A percentile compares a stretch with the other conserved stretches of the same genome.
phyloP scores from a whole-genome alignment of 2,113 vertebrate genomes.

The Sinocyclocheilus anshuiensis region DNA sequence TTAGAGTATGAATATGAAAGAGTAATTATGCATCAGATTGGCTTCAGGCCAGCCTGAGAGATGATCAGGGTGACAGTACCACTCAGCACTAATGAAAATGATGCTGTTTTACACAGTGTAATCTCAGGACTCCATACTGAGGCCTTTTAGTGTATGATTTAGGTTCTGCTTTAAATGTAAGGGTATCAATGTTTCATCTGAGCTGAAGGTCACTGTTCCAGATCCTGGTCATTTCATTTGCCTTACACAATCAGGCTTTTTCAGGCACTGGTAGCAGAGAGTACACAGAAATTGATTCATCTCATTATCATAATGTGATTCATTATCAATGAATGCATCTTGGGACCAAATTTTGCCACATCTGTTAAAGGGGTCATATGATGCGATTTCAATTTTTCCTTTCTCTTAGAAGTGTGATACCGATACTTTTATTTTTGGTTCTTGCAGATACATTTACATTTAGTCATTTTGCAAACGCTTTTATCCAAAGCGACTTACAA shows the following conservation, averaged over 20 bases:
- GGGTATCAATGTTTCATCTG: neutral
- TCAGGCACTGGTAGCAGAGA: neutral
- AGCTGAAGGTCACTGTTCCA: neutral
- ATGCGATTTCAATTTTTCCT: too few relatives aligned
- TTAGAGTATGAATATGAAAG: constrained; percentile 49
- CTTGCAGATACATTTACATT: too few relatives aligned
- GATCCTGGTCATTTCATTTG: neutral
- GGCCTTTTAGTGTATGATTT: constrained; percentile 29
- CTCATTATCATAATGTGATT: neutral
- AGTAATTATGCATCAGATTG: constrained; percentile 47
- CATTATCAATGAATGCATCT: neutral
- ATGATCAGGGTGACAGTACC: constrained; percentile 34
- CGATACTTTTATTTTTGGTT: too few relatives aligned
- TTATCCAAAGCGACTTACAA: too few relatives aligned
- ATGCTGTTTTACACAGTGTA: constrained; percentile 36
- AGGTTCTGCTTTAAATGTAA: constrained; percentile 13
- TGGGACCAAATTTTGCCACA: too few relatives aligned
- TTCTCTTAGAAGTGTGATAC: too few relatives aligned
- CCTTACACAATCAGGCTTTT: neutral
- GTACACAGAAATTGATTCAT: neutral
- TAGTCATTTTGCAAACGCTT: too few relatives aligned
- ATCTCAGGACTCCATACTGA: constrained; percentile 15
- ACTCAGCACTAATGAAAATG: constrained; percentile 35
- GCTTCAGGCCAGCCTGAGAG: constrained; percentile 42
- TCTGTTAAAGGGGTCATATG: too few relatives aligned